Conservation (phyloP, 2,113 vertebrate genomes). For the Lagopus leucura region DNA sequence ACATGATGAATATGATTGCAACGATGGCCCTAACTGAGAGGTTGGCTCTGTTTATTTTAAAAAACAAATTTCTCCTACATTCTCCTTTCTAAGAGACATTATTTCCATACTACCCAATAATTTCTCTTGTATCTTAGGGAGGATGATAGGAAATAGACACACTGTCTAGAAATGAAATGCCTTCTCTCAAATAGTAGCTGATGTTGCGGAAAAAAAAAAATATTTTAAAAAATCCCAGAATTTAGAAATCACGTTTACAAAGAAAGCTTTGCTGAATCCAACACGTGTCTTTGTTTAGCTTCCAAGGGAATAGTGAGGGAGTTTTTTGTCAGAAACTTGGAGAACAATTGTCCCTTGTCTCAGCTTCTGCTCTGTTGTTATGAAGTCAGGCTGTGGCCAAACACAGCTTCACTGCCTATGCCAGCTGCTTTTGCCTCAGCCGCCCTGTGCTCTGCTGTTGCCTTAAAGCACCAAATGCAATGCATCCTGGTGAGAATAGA, state of each 20-base stretch:
- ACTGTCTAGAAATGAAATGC: neutral
- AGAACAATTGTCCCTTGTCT: slow-evolving; percentile 11
- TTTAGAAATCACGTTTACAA: neutral
- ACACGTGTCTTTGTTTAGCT: neutral
- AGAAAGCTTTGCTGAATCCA: neutral
- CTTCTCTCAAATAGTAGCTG: neutral
- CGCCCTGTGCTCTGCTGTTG: neutral
- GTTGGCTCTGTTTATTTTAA: neutral
- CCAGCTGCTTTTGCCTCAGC: neutral
- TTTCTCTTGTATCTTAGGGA: neutral
- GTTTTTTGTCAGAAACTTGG: neutral
- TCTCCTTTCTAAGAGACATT: neutral
- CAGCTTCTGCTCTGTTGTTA: neutral
- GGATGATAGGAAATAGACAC: neutral
- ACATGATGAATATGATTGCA: neutral
- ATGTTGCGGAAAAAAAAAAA: neutral
- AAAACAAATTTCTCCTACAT: neutral
- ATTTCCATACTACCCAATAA: neutral
- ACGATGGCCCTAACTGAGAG: neutral
- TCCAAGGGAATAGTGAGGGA: neutral
- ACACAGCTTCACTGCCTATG: neutral
- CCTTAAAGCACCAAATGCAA: neutral
- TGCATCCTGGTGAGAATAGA: neutral
- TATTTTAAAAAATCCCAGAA: neutral
- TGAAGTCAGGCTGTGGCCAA: neutral